These are phyloP conservation scores for Chloroceryle aenea DNA, from an alignment of 2,113 vertebrate genomes.

Conservation along the genomic window DNA sequence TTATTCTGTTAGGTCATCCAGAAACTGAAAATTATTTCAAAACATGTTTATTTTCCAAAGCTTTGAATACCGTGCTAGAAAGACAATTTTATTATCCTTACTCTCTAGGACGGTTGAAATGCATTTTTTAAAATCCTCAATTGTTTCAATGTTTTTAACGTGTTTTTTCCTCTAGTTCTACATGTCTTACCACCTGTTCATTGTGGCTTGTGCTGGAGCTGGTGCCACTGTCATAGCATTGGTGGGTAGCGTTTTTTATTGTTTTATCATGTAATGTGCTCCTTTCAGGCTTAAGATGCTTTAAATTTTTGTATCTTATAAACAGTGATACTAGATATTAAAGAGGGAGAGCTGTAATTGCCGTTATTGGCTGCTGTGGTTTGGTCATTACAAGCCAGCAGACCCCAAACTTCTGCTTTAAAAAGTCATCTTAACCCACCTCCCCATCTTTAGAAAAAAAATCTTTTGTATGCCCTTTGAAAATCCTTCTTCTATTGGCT, in stretches of 20 bases:
- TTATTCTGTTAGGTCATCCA: not conserved
- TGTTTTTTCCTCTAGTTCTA: slow-evolving; percentile 86
- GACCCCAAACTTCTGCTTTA: not conserved
- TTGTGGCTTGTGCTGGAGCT: slow-evolving; percentile 96
- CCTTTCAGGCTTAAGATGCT: slow-evolving; percentile 42
- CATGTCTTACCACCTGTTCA: slow-evolving; percentile 98
- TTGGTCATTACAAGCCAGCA: not conserved
- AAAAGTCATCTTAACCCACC: not conserved
- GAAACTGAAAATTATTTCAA: not conserved
- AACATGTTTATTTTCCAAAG: not conserved
- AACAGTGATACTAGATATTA: not conserved
- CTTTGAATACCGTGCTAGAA: not conserved
- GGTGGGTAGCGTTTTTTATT: slow-evolving; percentile 82
- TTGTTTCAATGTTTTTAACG: not conserved
- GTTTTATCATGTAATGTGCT: not conserved
- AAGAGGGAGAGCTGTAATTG: not conserved
- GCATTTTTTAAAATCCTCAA: not conserved
- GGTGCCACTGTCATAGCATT: slow-evolving; percentile 96
- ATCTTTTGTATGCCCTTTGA: not conserved
- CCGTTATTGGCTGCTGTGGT: not conserved
- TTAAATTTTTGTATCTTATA: not conserved
- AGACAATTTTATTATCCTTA: not conserved
- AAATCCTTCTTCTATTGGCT: not conserved
- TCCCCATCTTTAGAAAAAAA: not conserved
- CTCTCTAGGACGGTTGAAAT: not conserved